These are phyloP conservation scores for Xiphophorus hellerii DNA, from an alignment of 2,113 vertebrate species.

Conservation along the genomic window DNA sequence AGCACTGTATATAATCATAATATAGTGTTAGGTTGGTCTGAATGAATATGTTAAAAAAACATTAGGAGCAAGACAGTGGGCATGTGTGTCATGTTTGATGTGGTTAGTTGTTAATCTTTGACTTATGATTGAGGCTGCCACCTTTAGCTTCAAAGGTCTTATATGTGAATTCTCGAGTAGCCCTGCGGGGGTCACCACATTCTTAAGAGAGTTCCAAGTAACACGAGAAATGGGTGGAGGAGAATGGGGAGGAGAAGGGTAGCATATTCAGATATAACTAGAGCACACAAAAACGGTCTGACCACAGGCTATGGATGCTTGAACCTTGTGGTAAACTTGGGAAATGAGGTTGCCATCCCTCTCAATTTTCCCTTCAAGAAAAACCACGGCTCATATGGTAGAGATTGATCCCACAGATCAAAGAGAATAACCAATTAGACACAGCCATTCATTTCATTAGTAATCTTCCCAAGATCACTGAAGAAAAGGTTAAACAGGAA, in stretches of 20 bases:
- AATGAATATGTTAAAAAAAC: slow-evolving; percentile 25
- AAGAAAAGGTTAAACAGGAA: slow-evolving; percentile 57
- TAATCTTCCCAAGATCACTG: slow-evolving; percentile 45
- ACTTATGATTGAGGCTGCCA: slow-evolving; percentile 54
- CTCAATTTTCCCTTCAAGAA: slow-evolving; percentile 69
- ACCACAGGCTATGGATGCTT: slow-evolving; percentile 73
- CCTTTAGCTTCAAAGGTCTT: slow-evolving; percentile 63
- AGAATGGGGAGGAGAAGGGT: slow-evolving; percentile 26
- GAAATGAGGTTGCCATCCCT: slow-evolving; percentile 76
- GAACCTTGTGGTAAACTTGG: slow-evolving; percentile 75
- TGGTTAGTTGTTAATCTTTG: slow-evolving; percentile 66
- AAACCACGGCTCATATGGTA: slow-evolving; percentile 73
- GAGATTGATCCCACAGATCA: slow-evolving; percentile 71
- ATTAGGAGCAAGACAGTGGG: slow-evolving; percentile 7
- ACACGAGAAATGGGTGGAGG: slow-evolving; percentile 38
- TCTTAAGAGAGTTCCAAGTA: slow-evolving; percentile 55
- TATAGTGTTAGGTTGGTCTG: neutral
- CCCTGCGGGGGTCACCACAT: slow-evolving; percentile 44
- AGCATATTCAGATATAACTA: slow-evolving; percentile 49
- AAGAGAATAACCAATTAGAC: slow-evolving; percentile 74
- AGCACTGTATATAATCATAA: neutral
- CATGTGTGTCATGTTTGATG: slow-evolving; percentile 66
- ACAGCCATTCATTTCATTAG: slow-evolving; percentile 65
- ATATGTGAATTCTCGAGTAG: slow-evolving; percentile 58
- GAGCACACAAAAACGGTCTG: slow-evolving; percentile 45